Percentiles rank a stretch among this genome's conserved stretches.
phyloP scores from a whole-genome alignment of 2,888 invertebrate genomes.

The Aphodius granarius region DNA sequence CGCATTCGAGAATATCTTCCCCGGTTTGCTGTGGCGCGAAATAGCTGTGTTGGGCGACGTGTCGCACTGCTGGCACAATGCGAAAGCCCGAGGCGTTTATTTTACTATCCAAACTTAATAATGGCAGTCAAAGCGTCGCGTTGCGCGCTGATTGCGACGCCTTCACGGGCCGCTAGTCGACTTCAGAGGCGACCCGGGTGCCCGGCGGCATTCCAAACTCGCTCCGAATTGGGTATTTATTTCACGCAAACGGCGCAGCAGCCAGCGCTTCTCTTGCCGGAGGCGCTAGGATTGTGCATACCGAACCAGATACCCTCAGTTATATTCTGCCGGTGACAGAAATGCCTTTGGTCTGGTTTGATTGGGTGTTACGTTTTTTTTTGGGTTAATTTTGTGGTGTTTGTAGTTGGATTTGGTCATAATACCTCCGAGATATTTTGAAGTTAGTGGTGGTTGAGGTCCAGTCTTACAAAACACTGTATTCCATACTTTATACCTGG shows the following conservation, averaged over 20 bases:
- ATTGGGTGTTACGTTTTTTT: not conserved
- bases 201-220: constrained; percentile 21
- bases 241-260: not conserved
- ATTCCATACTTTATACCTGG: too few species aligned
- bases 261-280: not conserved
- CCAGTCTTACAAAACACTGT: too few species aligned
- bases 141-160: constrained; percentile 42
- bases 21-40: not conserved
- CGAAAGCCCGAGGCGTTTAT: constrained; percentile 45
- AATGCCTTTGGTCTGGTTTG: not conserved
- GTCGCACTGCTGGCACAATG: constrained; percentile 5
- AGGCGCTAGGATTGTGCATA: not conserved
- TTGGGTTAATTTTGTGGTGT: not conserved
- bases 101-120: constrained; percentile 56
- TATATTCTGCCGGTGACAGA: not conserved
- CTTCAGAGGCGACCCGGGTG: constrained; percentile 38
- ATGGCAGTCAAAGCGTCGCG: constrained; percentile 47
- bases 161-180: constrained; percentile 41
- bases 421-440: too few species aligned
- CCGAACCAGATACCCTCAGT: not conserved
- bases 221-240: not conserved
- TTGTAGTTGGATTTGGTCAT: too few species aligned
- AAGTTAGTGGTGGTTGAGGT: too few species aligned
- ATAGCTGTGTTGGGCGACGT: not conserved
- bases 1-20: too few species aligned